Percentiles rank a stretch among this genome's conserved stretches.
Evolutionary conservation across 2,888 invertebrate genomes (phyloP).

Genomic region (Ormia ochracea): DNA sequence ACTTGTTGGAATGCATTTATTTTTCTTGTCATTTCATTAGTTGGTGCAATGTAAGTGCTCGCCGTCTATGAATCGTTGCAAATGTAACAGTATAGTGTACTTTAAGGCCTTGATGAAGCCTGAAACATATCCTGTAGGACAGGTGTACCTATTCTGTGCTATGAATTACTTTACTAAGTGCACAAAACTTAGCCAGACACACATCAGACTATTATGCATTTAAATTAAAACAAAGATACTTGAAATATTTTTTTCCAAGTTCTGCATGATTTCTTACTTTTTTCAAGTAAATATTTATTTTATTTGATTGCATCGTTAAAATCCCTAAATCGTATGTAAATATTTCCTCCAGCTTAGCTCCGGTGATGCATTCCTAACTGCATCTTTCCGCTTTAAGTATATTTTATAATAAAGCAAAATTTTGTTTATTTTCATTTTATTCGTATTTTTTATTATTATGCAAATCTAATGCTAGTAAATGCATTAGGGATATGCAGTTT

Average conservation of each 20-base stretch:
- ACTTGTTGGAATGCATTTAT: too few relatives aligned
- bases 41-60: too few relatives aligned
- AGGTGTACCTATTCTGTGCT: too few relatives aligned
- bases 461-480: not conserved
- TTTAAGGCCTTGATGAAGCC: too few relatives aligned
- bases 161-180: too few relatives aligned
- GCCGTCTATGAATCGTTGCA: too few relatives aligned
- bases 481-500: not conserved
- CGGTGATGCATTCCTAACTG: conserved; percentile 44
- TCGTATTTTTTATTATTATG: not conserved
- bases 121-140: too few relatives aligned
- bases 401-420: not conserved
- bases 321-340: conserved; percentile 29
- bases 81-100: too few relatives aligned
- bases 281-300: conserved; percentile 39
- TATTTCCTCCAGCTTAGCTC: conserved; percentile 10
- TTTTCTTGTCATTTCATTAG: too few relatives aligned
- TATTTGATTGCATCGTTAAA: conserved; percentile 55
- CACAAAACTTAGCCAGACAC: too few relatives aligned
- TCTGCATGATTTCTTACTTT: not conserved
- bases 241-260: not conserved
- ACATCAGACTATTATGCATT: too few relatives aligned
- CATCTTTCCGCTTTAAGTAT: not conserved
- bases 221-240: not conserved
- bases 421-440: not conserved